Percentiles rank a stretch among this genome's conserved stretches.
Conservation (phyloP, 2,797 vertebrate species). For the Agapornis canus region DNA sequence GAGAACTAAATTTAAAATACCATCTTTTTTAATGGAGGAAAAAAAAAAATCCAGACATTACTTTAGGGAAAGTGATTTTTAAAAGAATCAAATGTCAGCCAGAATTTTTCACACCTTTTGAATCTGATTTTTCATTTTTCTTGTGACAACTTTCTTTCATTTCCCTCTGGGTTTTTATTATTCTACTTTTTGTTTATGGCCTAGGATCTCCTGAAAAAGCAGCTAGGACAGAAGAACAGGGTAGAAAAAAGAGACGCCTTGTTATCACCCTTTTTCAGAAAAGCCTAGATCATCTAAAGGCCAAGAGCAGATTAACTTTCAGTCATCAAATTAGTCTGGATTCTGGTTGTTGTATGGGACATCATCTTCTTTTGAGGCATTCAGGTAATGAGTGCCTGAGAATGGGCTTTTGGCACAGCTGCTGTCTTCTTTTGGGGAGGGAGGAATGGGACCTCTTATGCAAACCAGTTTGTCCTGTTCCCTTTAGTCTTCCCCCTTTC, state of each 20-base stretch:
- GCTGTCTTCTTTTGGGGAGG: not conserved
- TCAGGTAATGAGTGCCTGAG: not conserved
- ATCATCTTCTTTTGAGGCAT: not conserved
- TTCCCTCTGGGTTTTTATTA: not conserved
- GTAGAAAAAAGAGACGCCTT: not conserved
- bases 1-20: not conserved
- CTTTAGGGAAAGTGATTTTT: not conserved
- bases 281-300: not conserved
- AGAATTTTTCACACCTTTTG: not conserved
- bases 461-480: not conserved
- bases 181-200: not conserved
- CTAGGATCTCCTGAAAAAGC: not conserved
- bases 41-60: not conserved
- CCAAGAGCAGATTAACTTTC: not conserved
- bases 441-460: accelerated
- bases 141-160: not conserved
- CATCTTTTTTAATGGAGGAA: not conserved
- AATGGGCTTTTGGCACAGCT: not conserved
- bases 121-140: not conserved
- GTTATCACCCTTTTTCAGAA: not conserved
- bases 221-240: not conserved
- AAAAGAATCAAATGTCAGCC: not conserved
- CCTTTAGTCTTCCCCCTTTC: not conserved
- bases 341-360: not conserved
- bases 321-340: not conserved